phyloP scores from a whole-genome alignment of 2,888 invertebrate genomes.

The Tanypteryx hageni region DNA sequence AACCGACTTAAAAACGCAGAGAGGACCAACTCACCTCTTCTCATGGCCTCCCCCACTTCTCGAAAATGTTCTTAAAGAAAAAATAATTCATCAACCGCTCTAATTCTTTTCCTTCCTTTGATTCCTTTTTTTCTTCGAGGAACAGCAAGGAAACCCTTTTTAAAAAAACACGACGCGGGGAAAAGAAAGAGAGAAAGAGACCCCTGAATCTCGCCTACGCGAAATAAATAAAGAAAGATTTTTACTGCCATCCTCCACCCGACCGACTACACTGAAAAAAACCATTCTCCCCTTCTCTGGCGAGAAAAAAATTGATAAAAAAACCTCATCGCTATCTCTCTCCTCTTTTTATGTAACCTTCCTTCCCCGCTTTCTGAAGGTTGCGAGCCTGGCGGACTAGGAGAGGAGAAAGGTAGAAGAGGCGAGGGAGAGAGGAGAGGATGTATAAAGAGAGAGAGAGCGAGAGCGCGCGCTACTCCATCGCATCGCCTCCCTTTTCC shows the following conservation, averaged over 20 bases:
- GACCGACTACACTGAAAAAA: neutral
- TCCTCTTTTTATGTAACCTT: neutral
- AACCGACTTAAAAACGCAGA: too few species aligned
- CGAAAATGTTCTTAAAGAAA: neutral
- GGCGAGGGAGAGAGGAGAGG: neutral
- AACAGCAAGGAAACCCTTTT: neutral
- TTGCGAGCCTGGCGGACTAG: neutral
- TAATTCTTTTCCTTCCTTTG: neutral
- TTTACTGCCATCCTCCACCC: constrained; percentile 1
- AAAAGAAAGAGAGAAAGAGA: neutral
- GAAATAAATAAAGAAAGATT: constrained; percentile 5
- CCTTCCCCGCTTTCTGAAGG: neutral
- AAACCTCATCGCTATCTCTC: neutral
- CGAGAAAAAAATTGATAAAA: neutral
- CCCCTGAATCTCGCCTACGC: neutral
- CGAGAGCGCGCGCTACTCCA: neutral
- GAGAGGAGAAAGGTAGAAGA: neutral
- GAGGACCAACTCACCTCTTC: too few species aligned
- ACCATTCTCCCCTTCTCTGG: neutral
- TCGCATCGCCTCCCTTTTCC: neutral
- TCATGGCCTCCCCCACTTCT: too few species aligned
- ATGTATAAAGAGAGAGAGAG: too few species aligned
- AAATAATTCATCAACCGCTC: neutral
- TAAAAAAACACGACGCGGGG: neutral
- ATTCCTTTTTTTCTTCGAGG: neutral